Evolutionary conservation across 2,888 invertebrate genomes (phyloP).

Genomic region (Chouioia cunea): DNA sequence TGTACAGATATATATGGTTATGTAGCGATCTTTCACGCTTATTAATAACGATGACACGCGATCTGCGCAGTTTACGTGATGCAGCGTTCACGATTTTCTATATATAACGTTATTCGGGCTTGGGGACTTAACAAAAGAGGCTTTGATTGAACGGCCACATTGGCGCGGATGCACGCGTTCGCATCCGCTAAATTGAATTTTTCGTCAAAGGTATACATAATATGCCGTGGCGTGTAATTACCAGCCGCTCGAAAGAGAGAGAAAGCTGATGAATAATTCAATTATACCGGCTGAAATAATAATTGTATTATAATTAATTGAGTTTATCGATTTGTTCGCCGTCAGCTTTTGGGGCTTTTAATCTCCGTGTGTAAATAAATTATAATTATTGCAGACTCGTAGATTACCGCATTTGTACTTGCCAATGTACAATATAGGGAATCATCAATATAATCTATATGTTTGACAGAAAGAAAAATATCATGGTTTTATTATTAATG

Average conservation of each 20-base stretch:
- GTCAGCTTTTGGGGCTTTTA: neutral
- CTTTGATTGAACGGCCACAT: slow-evolving; percentile 16
- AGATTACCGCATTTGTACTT: no score
- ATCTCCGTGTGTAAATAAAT: no score
- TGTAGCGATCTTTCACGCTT: neutral
- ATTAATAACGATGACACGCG: slow-evolving; percentile 10
- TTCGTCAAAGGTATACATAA: slow-evolving; percentile 22
- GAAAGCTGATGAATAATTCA: slow-evolving; percentile 36
- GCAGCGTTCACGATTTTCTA: neutral
- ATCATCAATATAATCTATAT: no score
- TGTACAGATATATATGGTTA: no score
- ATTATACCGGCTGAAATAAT: slow-evolving; percentile 36
- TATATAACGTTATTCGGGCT: slow-evolving; percentile 6
- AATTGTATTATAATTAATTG: slow-evolving; percentile 40
- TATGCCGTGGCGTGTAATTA: slow-evolving; percentile 28
- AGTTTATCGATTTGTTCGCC: slow-evolving; percentile 34
- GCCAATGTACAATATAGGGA: no score
- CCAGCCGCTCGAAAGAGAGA: neutral
- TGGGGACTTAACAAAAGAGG: neutral
- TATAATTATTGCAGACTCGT: no score
- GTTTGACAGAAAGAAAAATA: no score
- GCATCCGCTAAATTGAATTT: slow-evolving; percentile 27
- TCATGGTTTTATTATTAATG: no score
- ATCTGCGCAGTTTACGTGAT: neutral
- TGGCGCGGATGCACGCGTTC: neutral